A percentile compares a stretch with the other conserved stretches of the same genome.
Evolutionary conservation across 2,888 invertebrate species (phyloP).

Genomic region (Glyphotaelius pellucidus): DNA sequence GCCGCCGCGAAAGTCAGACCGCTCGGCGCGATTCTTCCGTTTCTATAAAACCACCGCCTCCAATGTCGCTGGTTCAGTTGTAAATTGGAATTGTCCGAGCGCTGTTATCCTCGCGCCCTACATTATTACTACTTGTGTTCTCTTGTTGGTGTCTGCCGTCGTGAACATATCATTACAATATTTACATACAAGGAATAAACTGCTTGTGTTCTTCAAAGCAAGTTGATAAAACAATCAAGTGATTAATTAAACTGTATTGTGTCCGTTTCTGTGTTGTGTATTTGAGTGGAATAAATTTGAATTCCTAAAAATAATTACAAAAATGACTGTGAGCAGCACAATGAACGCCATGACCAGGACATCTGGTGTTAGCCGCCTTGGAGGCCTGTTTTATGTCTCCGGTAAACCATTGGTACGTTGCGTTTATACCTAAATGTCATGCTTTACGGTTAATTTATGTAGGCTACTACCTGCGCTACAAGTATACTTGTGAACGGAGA

Average conservation of each 20-base stretch:
- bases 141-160: conserved; percentile 5
- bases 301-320: not conserved
- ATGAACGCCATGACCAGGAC: conserved; percentile 78
- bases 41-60: conserved; percentile 33
- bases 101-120: not conserved
- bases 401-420: conserved; percentile 76
- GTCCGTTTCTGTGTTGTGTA: conserved; percentile 47
- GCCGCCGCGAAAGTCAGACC: conserved; percentile 54
- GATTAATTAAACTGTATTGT: conserved; percentile 32
- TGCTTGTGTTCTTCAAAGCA: conserved; percentile 38
- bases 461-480: not conserved
- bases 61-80: conserved; percentile 21
- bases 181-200: conserved; percentile 26
- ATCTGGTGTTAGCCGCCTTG: conserved; percentile 75
- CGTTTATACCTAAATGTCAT: not conserved
- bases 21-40: conserved; percentile 37
- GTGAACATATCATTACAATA: conserved; percentile 2
- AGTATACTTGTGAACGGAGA: not conserved
- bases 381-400: conserved; percentile 75
- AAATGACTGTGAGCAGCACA: conserved; percentile 77
- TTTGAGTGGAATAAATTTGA: conserved; percentile 48
- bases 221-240: conserved; percentile 49
- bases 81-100: not conserved
- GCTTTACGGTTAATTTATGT: not conserved
- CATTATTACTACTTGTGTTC: conserved; percentile 2